Percentiles rank a stretch among this genome's conserved stretches.
These are phyloP conservation scores for Cataglyphis hispanica DNA, from an alignment of 1,140 invertebrate genomes.

Conservation along the genomic window DNA sequence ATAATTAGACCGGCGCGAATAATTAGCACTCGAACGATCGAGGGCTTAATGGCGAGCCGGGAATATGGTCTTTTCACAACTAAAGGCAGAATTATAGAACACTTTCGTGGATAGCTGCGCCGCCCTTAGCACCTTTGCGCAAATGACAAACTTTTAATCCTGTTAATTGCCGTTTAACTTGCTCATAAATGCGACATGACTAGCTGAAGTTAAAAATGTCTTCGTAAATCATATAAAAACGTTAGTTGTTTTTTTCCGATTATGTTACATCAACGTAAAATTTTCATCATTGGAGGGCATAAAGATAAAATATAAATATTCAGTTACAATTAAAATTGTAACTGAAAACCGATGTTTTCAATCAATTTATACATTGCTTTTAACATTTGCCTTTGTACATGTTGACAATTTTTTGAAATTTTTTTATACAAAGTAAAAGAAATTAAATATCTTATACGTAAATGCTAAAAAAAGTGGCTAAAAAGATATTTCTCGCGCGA, in stretches of 20 bases:
- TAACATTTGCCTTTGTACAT: not conserved
- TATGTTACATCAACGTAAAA: not conserved
- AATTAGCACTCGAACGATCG: slow-evolving; percentile 76
- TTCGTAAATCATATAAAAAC: slow-evolving; percentile 17
- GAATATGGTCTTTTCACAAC: slow-evolving; percentile 73
- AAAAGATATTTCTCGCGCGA: not conserved
- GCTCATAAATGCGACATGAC: slow-evolving; percentile 48
- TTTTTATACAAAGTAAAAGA: not conserved
- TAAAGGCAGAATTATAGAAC: slow-evolving; percentile 48
- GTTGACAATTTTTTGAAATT: too few species aligned
- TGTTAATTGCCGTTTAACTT: slow-evolving; percentile 58
- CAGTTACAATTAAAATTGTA: not conserved
- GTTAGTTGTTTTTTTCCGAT: not conserved
- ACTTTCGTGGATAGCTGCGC: slow-evolving; percentile 65
- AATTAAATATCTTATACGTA: not conserved
- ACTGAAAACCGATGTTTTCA: too few species aligned
- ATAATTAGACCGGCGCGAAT: slow-evolving; percentile 73
- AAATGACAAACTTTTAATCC: slow-evolving; percentile 64
- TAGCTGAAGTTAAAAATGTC: slow-evolving; percentile 29
- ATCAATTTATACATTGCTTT: not conserved
- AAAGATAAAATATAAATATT: not conserved
- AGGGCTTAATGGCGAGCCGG: slow-evolving; percentile 69
- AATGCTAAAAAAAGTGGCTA: not conserved
- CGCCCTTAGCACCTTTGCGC: slow-evolving; percentile 63
- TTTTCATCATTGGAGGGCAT: not conserved